Base-by-base conservation (phyloP, 2,113 vertebrate species). In the Theropithecus gelada region DNA sequence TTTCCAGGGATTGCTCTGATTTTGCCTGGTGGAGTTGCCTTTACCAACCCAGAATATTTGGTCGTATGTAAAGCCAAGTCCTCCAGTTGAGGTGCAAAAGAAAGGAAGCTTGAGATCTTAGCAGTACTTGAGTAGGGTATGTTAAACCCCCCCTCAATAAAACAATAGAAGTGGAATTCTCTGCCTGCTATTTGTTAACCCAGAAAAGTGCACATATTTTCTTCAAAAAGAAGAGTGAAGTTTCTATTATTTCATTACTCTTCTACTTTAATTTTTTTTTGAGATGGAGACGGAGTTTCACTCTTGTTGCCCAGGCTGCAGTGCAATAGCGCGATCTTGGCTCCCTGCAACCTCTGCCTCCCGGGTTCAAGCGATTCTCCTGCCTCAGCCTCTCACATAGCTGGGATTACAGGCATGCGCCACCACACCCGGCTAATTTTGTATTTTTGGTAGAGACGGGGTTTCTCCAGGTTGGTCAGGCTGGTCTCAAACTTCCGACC, bases 1-100 rank as follows among this genome's bases (percentile, higher is more conserved):
- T 88, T 96, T 48, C 13, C 86, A 96, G 96, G 75, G 32, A 72
- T n/a, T 50, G 57, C 75, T 84, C 84, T 87, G 90, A 57, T 18
- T 76, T 66, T 30, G 55, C 45, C 72, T 16, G 25, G 18, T 45
- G 48, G 61, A 18, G 50, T 3, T 20, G 88, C 88, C 52, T 38
- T 23, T 83, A n/a, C 68, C 43, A 55, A 38, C n/a, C 30, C 52
- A 64, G 45, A 59, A 82, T 22, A 18, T 5, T 64, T 59, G 80
- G 75, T 40, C 16, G 45, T 66, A 4, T 48, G 68, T 38, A 80
- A 85, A 76, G 72, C 64, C 32, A 16, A 35, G 75, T 48, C 87
- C 86, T 55, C 81, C 52, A 7, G 23, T 20, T 75, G 64, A 61
- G 35, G 73, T 30, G 25, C 38, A 35, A 48, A n/a, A 75, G 25